phyloP scores from a whole-genome alignment of 30 jellyfish, hydroid and myxozoan genomes.

The Mastigias papua region DNA sequence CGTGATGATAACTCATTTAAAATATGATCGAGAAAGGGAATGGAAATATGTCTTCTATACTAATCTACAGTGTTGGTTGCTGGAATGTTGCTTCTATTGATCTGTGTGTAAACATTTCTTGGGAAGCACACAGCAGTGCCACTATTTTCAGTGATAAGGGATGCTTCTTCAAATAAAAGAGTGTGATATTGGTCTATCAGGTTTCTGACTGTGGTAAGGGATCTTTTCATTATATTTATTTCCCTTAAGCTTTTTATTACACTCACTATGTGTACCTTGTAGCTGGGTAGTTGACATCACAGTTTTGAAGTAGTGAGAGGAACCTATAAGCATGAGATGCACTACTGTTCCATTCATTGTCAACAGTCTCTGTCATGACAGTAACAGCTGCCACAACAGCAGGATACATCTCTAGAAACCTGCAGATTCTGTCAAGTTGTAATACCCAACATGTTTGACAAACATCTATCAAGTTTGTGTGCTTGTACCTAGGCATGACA shows the following conservation, averaged over 20 bases:
- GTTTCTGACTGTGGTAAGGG: neutral
- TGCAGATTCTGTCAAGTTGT: conserved; percentile 47
- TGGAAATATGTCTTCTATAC: neutral
- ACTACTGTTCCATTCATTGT: conserved; percentile 15
- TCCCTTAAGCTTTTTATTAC: neutral
- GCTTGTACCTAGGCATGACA: conserved; percentile 2
- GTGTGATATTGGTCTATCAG: neutral
- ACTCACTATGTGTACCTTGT: conserved; percentile 30
- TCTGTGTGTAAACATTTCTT: conserved; percentile 3
- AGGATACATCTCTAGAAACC: conserved; percentile 32
- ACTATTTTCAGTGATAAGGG: neutral
- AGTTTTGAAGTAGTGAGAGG: neutral
- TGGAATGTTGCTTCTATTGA: neutral
- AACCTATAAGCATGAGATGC: conserved; percentile 15
- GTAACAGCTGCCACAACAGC: conserved; percentile 53
- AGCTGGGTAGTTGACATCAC: conserved; percentile 26
- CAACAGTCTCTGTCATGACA: conserved; percentile 18
- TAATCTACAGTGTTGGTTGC: neutral
- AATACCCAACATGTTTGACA: conserved; percentile 80
- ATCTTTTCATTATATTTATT: neutral
- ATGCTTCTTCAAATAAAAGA: neutral
- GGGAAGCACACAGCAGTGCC: conserved; percentile 4
- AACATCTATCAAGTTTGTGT: conserved; percentile 45
- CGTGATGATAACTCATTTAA: neutral
- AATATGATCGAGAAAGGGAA: conserved; percentile 18